phyloP scores from a whole-genome alignment of 2,797 vertebrate species.

The Otus scops region DNA sequence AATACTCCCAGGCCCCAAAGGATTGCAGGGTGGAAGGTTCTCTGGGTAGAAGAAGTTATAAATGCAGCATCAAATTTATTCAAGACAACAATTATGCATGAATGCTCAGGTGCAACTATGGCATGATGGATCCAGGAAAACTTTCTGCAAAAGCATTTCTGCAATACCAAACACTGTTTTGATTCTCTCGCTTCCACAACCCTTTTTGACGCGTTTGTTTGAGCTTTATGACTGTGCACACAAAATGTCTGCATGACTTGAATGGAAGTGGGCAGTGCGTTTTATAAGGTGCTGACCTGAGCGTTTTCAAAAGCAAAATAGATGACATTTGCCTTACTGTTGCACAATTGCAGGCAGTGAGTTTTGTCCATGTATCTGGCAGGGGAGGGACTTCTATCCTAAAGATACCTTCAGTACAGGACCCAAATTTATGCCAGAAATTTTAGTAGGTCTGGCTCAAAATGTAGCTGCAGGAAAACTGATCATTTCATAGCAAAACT shows the following conservation, averaged over 20 bases:
- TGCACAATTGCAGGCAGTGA: background rate
- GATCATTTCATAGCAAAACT: background rate
- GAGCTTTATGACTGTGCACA: background rate
- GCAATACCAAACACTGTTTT: rapidly evolving
- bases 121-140: background rate
- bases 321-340: background rate
- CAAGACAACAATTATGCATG: background rate
- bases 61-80: conserved; percentile 11
- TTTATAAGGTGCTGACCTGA: background rate
- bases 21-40: conserved; percentile 19
- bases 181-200: background rate
- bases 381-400: background rate
- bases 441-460: background rate
- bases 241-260: background rate
- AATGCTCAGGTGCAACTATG: background rate
- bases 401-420: background rate
- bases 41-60: conserved; percentile 18
- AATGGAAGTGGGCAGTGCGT: background rate
- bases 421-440: background rate
- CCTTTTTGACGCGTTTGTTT: background rate
- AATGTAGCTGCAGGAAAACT: background rate
- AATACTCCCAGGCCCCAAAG: conserved; percentile 50
- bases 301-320: background rate
- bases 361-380: background rate
- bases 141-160: background rate